These are phyloP conservation scores for Neuroterus valhalla DNA, from an alignment of 1,140 invertebrate species.

Conservation along the genomic window DNA sequence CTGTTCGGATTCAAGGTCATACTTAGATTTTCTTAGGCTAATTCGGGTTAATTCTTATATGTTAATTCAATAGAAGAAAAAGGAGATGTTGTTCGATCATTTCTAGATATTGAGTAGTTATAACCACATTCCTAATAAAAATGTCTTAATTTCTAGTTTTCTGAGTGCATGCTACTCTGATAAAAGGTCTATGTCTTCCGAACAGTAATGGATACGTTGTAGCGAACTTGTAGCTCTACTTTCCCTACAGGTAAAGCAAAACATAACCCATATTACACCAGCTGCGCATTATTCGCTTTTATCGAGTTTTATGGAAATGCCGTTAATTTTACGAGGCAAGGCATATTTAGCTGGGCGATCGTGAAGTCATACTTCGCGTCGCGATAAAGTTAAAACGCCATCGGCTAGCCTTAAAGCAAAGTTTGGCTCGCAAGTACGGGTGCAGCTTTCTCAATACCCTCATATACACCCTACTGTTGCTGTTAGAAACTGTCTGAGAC, in stretches of 20 bases:
- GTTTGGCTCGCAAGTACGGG: slow-evolving; percentile 69
- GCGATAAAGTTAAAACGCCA: slow-evolving; percentile 73
- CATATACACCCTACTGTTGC: slow-evolving; percentile 43
- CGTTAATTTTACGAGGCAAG: slow-evolving; percentile 71
- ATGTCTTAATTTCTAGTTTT: too few relatives aligned
- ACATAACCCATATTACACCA: slow-evolving; percentile 14
- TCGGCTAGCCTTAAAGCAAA: slow-evolving; percentile 66
- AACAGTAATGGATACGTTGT: neutral
- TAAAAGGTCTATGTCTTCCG: too few relatives aligned
- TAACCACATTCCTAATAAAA: neutral
- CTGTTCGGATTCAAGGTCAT: too few relatives aligned
- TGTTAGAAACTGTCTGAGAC: slow-evolving; percentile 41
- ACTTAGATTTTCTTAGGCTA: too few relatives aligned
- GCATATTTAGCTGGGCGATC: slow-evolving; percentile 72
- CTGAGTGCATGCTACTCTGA: too few relatives aligned
- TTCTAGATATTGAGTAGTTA: neutral
- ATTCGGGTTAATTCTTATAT: too few relatives aligned
- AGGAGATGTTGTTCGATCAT: too few relatives aligned
- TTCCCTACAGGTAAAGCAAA: slow-evolving; percentile 9
- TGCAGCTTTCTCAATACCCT: slow-evolving; percentile 45
- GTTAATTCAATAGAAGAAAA: too few relatives aligned
- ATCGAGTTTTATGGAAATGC: slow-evolving; percentile 72
- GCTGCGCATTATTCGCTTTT: slow-evolving; percentile 72
- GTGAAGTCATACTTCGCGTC: slow-evolving; percentile 71
- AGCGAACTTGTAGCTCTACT: neutral